Conservation (phyloP, 2,113 vertebrate genomes). For the Octodon degus region DNA sequence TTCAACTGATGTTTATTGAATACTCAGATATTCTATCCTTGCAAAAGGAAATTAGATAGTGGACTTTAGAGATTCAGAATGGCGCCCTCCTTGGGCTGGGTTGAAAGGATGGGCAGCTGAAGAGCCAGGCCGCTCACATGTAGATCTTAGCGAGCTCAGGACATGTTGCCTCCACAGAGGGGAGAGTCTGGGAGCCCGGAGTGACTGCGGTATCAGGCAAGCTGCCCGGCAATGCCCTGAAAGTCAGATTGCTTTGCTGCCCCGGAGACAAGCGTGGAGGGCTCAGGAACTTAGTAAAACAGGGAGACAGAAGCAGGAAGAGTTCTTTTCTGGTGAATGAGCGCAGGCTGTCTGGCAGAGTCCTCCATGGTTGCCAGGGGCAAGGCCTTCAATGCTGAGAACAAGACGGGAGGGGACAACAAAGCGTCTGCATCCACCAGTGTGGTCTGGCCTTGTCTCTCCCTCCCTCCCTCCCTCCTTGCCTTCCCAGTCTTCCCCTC, state of each 20-base stretch:
- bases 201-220: accelerated
- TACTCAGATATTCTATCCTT: background rate
- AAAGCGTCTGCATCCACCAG: accelerated
- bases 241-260: accelerated
- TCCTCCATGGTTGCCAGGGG: background rate
- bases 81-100: accelerated
- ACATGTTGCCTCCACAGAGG: background rate
- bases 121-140: accelerated
- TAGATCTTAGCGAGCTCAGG: background rate
- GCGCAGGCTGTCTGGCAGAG: accelerated
- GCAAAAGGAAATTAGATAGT: background rate
- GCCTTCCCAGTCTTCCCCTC: background rate
- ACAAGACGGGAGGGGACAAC: background rate
- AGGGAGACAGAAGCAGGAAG: background rate
- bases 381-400: background rate
- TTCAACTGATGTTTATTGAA: background rate
- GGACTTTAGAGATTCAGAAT: background rate
- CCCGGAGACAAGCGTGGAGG: background rate
- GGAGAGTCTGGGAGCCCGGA: background rate
- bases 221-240: background rate
- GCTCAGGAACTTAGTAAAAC: background rate
- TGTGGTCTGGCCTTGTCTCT: background rate
- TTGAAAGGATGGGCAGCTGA: background rate
- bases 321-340: background rate
- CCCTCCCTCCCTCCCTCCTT: background rate